phyloP scores from a whole-genome alignment of 2,888 invertebrate genomes.

The Dugesia japonica region DNA sequence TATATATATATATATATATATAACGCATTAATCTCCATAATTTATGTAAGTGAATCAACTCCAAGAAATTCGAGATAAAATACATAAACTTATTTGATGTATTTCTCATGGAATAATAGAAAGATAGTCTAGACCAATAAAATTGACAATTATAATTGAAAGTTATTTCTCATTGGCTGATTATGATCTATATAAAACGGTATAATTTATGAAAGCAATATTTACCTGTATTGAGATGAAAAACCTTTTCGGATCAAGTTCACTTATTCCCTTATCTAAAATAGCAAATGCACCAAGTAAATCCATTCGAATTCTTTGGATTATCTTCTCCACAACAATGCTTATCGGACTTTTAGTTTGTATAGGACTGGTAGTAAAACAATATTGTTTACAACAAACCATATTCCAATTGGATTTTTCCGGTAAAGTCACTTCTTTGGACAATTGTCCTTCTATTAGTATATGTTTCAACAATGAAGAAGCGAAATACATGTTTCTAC shows the following conservation, averaged over 20 bases:
- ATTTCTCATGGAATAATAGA: too few species aligned
- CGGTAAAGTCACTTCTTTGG: not conserved
- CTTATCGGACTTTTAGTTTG: constrained; percentile 13
- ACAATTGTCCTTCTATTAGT: not conserved
- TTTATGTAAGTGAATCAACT: too few species aligned
- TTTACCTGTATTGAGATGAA: too few species aligned
- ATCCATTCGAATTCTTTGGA: constrained; percentile 21
- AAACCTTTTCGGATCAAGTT: not conserved
- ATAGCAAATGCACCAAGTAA: constrained; percentile 26
- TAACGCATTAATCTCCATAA: too few species aligned
- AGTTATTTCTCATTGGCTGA: too few species aligned
- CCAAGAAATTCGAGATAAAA: too few species aligned
- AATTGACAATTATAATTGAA: too few species aligned
- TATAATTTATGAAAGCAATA: too few species aligned
- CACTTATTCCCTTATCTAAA: constrained; percentile 25
- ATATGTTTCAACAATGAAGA: not conserved
- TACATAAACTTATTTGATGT: too few species aligned
- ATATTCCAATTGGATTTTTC: constrained; percentile 20
- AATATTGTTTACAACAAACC: constrained; percentile 27
- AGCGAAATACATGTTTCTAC: not conserved
- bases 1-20: too few species aligned
- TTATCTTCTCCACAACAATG: constrained; percentile 14
- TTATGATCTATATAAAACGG: too few species aligned
- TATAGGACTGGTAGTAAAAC: constrained; percentile 17
- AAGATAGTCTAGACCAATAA: too few species aligned